A percentile compares a stretch with the other conserved stretches of the same genome.
phyloP scores from a whole-genome alignment of 2,797 vertebrate species.

The Sphenopsis melanotis region DNA sequence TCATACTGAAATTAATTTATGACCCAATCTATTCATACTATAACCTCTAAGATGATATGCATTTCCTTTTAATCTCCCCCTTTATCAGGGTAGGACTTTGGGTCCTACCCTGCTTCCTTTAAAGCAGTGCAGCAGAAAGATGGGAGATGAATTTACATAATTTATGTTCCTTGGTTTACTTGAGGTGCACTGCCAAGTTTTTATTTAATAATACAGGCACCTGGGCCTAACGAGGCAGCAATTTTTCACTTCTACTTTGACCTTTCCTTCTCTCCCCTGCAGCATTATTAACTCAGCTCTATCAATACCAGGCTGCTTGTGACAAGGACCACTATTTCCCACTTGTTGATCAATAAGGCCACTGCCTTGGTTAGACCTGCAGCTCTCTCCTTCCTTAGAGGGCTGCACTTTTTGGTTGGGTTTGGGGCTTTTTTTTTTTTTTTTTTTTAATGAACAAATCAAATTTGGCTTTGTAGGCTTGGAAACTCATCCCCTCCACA shows the following conservation, averaged over 20 bases:
- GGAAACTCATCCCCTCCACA: not conserved
- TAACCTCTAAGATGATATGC: not conserved
- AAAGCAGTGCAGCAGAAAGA: not conserved
- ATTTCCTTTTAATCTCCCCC: not conserved
- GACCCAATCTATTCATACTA: not conserved
- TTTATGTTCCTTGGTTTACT: slow-evolving; percentile 22
- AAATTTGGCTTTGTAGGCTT: not conserved
- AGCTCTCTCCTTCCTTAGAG: not conserved
- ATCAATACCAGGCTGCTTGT: slow-evolving; percentile 28
- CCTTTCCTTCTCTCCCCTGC: slow-evolving; percentile 34
- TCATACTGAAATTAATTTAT: slow-evolving; percentile 15
- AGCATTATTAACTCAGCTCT: slow-evolving; percentile 26
- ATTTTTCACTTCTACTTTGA: slow-evolving; percentile 33
- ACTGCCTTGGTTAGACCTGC: not conserved
- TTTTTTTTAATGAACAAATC: not conserved
- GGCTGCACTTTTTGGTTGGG: not conserved
- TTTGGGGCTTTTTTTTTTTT: not conserved
- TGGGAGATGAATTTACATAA: not conserved
- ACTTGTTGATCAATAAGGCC: slow-evolving; percentile 21
- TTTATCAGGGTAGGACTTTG: not conserved
- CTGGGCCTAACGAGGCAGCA: slow-evolving; percentile 30
- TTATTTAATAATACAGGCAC: slow-evolving; percentile 48
- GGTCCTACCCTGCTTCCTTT: not conserved
- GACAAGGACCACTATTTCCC: slow-evolving; percentile 42
- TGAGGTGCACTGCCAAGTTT: slow-evolving; percentile 41